Percentiles rank a stretch among this genome's conserved stretches.
These are phyloP conservation scores for Xylota segnis DNA, from an alignment of 2,888 invertebrate species.

Conservation along the genomic window DNA sequence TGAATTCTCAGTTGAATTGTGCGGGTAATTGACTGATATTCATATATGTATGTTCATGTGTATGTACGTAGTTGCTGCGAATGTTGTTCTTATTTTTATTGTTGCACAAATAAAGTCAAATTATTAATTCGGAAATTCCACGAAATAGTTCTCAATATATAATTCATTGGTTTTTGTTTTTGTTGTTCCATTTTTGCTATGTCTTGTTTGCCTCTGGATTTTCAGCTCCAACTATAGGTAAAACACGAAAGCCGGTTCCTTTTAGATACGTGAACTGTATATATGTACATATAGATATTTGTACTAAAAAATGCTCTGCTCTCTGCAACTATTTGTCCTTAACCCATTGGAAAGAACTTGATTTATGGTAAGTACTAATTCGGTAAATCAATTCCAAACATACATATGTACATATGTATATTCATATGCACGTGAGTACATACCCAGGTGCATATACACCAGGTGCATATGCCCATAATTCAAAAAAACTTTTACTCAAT, in stretches of 20 bases:
- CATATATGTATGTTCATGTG: too few species aligned
- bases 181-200: conserved; percentile 22
- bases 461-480: too few species aligned
- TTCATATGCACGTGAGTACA: too few species aligned
- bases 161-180: conserved; percentile 18
- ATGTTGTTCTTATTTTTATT: background rate
- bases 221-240: background rate
- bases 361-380: conserved; percentile 31
- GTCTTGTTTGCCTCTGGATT: conserved; percentile 42
- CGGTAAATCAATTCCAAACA: too few species aligned
- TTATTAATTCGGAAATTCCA: background rate
- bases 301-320: conserved; percentile 4
- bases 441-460: too few species aligned
- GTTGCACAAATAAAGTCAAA: too few species aligned
- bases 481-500: too few species aligned
- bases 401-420: too few species aligned
- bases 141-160: background rate
- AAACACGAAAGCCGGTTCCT: conserved; percentile 44
- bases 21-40: conserved; percentile 14
- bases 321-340: conserved; percentile 16
- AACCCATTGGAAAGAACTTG: conserved; percentile 7
- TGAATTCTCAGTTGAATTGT: conserved; percentile 27
- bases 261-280: background rate
- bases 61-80: background rate
- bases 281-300: background rate